These are phyloP conservation scores for Gymnopithys bicolor DNA, from an alignment of 2,797 vertebrate genomes.

Conservation along the genomic window DNA sequence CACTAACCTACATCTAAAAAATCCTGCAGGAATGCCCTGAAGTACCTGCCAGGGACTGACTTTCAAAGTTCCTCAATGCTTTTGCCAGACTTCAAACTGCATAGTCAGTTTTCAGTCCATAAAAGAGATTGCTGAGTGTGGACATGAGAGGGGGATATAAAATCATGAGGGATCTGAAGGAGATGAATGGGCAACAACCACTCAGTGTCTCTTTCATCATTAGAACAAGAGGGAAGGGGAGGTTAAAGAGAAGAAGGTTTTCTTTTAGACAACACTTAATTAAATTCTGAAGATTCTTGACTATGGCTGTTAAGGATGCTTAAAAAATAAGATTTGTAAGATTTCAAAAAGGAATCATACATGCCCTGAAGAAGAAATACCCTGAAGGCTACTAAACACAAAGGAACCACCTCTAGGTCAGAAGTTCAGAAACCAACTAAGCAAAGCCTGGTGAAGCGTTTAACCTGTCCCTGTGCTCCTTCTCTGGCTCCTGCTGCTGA, in stretches of 20 bases:
- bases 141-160: neutral
- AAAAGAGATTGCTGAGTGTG: neutral
- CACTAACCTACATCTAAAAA: neutral
- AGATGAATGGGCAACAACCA: neutral
- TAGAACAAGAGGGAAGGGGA: neutral
- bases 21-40: neutral
- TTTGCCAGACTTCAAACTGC: neutral
- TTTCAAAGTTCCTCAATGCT: neutral
- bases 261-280: neutral
- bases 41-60: neutral
- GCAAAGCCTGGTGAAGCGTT: neutral
- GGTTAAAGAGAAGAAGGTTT: neutral
- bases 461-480: neutral
- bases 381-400: neutral
- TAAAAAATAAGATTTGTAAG: neutral
- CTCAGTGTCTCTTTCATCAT: neutral
- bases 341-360: neutral
- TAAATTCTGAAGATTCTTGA: neutral
- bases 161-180: neutral
- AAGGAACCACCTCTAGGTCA: neutral
- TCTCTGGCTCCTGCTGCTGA: neutral
- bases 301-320: neutral
- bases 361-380: neutral
- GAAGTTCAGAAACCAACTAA: neutral
- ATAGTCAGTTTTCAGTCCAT: neutral